Evolutionary conservation across 2,113 vertebrate genomes (phyloP).

Genomic region (Chaetorhynchus papuensis): DNA sequence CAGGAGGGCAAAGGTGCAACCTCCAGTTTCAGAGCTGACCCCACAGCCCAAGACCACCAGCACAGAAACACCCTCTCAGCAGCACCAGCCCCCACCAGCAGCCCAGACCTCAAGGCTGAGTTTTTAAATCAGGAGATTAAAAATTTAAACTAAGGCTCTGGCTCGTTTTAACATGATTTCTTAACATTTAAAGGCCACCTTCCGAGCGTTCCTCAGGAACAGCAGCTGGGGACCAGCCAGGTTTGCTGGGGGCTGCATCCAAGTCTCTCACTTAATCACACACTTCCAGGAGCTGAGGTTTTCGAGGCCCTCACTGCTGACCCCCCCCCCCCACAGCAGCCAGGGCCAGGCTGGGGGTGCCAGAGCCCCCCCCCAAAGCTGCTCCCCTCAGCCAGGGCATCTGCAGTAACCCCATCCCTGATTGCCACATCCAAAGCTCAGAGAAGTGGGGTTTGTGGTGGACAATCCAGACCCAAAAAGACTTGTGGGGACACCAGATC

Average conservation of each 20-base stretch:
- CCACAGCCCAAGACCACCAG: background rate
- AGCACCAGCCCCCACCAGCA: background rate
- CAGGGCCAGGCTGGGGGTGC: background rate
- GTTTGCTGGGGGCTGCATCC: background rate
- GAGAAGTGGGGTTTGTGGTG: fast-evolving
- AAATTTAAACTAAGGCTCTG: conserved; percentile 25
- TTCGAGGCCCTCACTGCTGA: background rate
- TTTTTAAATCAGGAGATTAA: conserved; percentile 37
- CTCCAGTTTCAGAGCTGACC: fast-evolving
- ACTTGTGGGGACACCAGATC: fast-evolving
- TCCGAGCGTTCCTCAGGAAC: background rate
- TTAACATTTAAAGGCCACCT: conserved; percentile 53
- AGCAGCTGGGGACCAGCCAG: conserved; percentile 18
- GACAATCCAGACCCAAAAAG: background rate
- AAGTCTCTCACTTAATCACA: background rate
- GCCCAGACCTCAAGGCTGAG: background rate
- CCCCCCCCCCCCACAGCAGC: no score
- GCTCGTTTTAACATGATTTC: conserved; percentile 8
- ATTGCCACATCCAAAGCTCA: fast-evolving
- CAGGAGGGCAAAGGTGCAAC: background rate
- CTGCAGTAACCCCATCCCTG: background rate
- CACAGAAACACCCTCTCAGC: background rate
- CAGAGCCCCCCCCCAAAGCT: background rate
- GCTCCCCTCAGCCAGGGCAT: fast-evolving
- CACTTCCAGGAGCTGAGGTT: background rate